Percentiles rank a stretch among this genome's conserved stretches.
phyloP scores from a whole-genome alignment of 2,113 vertebrate species.

The Geothlypis trichas region DNA sequence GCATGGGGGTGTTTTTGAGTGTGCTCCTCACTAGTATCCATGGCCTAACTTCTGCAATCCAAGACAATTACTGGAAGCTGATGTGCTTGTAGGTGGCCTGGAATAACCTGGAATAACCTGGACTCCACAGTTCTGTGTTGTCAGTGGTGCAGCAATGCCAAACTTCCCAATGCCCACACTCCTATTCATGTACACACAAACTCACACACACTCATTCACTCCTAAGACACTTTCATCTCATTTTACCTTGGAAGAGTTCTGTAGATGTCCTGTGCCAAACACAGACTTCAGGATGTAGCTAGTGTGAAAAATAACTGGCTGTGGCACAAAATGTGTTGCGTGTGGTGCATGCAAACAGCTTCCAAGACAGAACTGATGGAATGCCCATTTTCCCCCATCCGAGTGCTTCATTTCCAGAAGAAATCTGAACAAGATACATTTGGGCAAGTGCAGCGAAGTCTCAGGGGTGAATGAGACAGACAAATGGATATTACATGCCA shows the following conservation, averaged over 20 bases:
- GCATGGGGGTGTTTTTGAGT: rapidly evolving
- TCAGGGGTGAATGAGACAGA: neutral
- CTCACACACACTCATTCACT: no score
- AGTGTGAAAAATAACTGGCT: neutral
- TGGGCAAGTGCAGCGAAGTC: neutral
- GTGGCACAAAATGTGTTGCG: neutral
- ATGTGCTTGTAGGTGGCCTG: neutral
- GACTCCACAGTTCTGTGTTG: neutral
- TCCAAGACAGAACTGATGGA: neutral
- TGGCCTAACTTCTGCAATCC: neutral
- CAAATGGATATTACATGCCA: neutral
- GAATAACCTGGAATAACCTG: neutral
- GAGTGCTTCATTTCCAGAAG: neutral
- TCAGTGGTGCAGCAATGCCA: neutral
- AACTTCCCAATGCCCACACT: neutral
- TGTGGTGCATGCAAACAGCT: neutral
- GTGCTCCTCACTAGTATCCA: rapidly evolving
- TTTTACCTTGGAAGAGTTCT: neutral
- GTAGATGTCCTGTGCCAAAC: neutral
- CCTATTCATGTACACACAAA: rapidly evolving
- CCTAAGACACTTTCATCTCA: neutral
- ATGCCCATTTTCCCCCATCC: neutral
- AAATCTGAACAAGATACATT: neutral
- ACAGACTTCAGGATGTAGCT: neutral
- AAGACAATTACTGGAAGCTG: neutral